Conservation (phyloP, 2,797 vertebrate genomes). For the Megalops cyprinoides region DNA sequence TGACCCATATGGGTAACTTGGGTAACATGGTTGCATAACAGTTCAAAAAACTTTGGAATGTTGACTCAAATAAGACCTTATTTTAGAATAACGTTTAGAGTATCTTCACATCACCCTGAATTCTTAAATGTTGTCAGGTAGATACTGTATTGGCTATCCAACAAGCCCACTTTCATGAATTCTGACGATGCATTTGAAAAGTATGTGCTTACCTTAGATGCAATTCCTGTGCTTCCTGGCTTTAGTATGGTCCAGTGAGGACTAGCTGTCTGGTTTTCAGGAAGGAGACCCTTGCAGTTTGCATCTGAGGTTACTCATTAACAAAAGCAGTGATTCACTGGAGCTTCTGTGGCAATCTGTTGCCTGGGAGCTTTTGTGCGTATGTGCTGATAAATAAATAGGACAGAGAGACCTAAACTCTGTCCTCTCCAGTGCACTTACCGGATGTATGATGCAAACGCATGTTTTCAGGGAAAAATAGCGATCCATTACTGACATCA, state of each 20-base stretch:
- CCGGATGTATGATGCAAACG: not conserved
- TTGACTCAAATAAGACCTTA: not conserved
- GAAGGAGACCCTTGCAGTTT: not conserved
- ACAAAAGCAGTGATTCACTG: not conserved
- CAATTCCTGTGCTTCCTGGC: not conserved
- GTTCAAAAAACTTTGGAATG: not conserved
- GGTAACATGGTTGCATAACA: not conserved
- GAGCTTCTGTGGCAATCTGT: not conserved
- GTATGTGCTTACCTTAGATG: constrained; percentile 5
- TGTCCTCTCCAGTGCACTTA: not conserved
- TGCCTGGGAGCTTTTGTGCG: not conserved
- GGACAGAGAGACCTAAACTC: not conserved
- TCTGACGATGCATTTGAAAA: not conserved
- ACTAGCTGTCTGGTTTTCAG: not conserved
- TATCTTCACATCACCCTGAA: not conserved
- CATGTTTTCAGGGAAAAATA: not conserved
- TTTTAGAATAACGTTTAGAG: not conserved
- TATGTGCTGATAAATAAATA: not conserved
- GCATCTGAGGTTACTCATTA: not conserved
- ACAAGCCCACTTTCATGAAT: not conserved
- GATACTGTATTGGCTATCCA: not conserved
- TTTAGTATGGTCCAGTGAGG: not conserved
- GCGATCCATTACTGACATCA: too few species aligned
- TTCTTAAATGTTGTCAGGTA: not conserved
- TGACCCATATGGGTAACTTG: not conserved